These are phyloP conservation scores for Neodiprion lecontei DNA, from an alignment of 1,140 invertebrate species.

Conservation along the genomic window DNA sequence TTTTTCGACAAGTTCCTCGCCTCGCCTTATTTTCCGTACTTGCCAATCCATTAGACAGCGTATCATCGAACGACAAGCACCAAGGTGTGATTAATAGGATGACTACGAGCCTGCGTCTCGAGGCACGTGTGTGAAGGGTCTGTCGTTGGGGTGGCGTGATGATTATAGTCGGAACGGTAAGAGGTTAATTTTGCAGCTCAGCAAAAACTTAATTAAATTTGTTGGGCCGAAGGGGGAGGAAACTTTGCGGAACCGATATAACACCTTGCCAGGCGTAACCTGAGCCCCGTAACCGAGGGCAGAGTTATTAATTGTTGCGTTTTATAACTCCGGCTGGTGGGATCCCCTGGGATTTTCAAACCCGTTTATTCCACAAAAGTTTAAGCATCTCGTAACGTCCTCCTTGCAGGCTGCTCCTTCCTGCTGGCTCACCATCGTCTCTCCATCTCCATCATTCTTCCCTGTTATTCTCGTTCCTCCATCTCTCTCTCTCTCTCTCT, in stretches of 20 bases:
- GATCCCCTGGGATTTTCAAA: not conserved
- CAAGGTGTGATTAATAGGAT: too few species aligned
- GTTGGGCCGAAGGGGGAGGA: not conserved
- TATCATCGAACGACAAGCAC: too few species aligned
- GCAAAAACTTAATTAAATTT: slow-evolving; percentile 8
- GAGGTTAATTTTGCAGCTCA: slow-evolving; percentile 5
- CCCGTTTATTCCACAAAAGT: not conserved
- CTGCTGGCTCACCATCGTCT: too few species aligned
- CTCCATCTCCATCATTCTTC: not conserved
- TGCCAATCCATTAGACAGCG: too few species aligned
- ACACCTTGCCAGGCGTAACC: not conserved
- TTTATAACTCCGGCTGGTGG: not conserved
- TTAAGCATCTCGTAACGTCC: not conserved
- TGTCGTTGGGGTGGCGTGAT: too few species aligned
- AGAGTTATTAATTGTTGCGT: slow-evolving; percentile 2
- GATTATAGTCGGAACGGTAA: not conserved
- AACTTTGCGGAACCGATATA: not conserved
- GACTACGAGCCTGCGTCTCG: too few species aligned
- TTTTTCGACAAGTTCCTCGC: too few species aligned
- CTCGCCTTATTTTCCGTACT: too few species aligned
- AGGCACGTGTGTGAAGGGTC: too few species aligned
- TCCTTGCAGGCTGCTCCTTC: too few species aligned
- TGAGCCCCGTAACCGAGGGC: not conserved
- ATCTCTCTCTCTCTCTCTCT: too few species aligned
- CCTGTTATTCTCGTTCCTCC: too few species aligned